Conservation (phyloP, 2,888 invertebrate species). For the Lamproptera curius region DNA sequence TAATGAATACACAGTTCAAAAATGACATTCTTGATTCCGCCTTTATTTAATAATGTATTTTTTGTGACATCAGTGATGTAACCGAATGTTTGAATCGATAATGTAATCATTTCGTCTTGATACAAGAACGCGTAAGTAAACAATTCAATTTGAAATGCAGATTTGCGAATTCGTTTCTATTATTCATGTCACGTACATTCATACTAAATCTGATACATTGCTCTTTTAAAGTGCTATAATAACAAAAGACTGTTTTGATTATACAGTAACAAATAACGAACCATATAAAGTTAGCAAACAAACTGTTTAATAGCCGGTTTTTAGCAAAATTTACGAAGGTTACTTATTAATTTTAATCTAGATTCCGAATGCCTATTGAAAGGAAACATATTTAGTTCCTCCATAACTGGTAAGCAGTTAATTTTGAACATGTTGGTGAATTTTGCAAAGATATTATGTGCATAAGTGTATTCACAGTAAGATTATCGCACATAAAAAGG, state of each 20-base stretch:
- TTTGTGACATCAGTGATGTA: conserved; percentile 31
- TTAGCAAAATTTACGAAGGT: too few relatives aligned
- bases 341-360: too few relatives aligned
- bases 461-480: too few relatives aligned
- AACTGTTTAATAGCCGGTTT: too few relatives aligned
- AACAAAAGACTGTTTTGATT: not conserved
- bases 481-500: too few relatives aligned
- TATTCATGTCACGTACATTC: conserved; percentile 26
- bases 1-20: not conserved
- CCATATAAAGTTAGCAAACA: too few relatives aligned
- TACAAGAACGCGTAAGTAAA: conserved; percentile 36
- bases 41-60: conserved; percentile 26
- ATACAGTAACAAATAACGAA: too few relatives aligned
- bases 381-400: not conserved
- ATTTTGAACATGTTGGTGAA: too few relatives aligned
- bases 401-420: too few relatives aligned
- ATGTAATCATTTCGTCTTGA: conserved; percentile 41
- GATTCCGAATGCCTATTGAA: not conserved
- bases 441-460: too few relatives aligned
- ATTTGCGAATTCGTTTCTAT: conserved; percentile 32
- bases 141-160: conserved; percentile 23
- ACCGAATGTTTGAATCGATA: conserved; percentile 37
- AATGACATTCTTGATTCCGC: conserved; percentile 5
- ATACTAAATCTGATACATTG: conserved; percentile 6
- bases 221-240: not conserved